Base-by-base conservation (phyloP, 2,113 vertebrate species). In the Halcyon malimbica region DNA sequence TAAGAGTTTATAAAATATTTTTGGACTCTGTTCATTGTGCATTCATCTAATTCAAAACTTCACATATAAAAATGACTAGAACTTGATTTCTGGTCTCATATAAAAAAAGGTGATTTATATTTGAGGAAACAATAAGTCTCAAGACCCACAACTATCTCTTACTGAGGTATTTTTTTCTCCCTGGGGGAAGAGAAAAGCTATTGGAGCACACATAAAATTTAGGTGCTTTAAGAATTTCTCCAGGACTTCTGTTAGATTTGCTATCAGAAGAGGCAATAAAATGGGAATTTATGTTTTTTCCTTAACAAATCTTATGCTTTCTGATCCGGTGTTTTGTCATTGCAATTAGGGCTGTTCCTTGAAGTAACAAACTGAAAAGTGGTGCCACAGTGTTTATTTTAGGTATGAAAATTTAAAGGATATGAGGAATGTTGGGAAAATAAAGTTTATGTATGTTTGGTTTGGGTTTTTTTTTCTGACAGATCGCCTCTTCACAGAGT, bases 261-360 rank as follows among this genome's bases (percentile, higher is more conserved):
- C 83, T 95, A 96, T 78, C 89, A 94, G 70, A 97, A 90, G 81
- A 90, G 84, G 84, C 83, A 96, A 95, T 94, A 95, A 97, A 90
- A 80, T 63, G 84, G 84, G 93, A 97, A 90, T 96, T 97, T 97
- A 97, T 97, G 97, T 60, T 95, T 96, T 94, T 81, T 86, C 85
- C 83, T 87, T 95, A 96, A 93, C 95, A 97, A 93, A 96, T 78
- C 69, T 96, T 95, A 76, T 68, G 74, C 83, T 97, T 95, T 96
- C 86, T 86, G 92, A 96, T 94, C 87, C 83, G 46, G 78, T 93
- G 21, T 75, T 89, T 96, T 94, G 82, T 93, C 74, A 87, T 91
- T 75, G 65, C 92, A 97, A 94, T 97, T 97, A 96, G 91, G 63
- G 69, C 5, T 95, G 57, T 86, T 96, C 89, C 87, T 95, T 57